phyloP scores from a whole-genome alignment of 2,113 vertebrate species.

The Syrrhaptes paradoxus region DNA sequence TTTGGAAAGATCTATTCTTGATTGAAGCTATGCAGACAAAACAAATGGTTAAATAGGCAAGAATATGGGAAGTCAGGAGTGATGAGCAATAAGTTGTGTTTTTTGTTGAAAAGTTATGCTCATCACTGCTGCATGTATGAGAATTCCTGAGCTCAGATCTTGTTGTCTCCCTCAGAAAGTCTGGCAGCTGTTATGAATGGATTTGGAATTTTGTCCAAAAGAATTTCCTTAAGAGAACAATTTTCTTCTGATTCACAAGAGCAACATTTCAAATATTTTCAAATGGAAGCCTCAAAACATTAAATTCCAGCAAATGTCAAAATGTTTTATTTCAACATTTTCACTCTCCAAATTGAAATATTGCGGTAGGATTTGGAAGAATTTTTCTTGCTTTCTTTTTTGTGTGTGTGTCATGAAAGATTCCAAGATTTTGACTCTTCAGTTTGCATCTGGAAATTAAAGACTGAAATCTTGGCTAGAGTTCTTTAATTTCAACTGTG shows the following conservation, averaged over 20 bases:
- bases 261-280: slow-evolving; percentile 40
- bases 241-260: slow-evolving; percentile 33
- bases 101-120: neutral
- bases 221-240: neutral
- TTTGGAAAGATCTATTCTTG: neutral
- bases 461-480: neutral
- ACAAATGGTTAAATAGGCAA: neutral
- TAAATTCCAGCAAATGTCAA: slow-evolving; percentile 22
- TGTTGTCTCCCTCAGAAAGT: neutral
- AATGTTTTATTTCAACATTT: slow-evolving; percentile 43
- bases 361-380: neutral
- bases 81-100: neutral
- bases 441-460: neutral
- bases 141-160: neutral
- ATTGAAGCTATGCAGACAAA: neutral
- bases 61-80: neutral
- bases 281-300: slow-evolving; percentile 27
- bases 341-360: neutral
- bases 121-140: neutral
- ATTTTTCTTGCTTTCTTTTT: neutral
- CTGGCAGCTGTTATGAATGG: neutral
- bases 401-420: neutral
- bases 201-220: slow-evolving; percentile 21
- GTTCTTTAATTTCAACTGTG: neutral
- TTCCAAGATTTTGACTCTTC: neutral